Evolutionary conservation across 2,113 vertebrate species (phyloP), one percentile per base, ranked within the genome.

Genomic region (Stigmatopora argus): DNA sequence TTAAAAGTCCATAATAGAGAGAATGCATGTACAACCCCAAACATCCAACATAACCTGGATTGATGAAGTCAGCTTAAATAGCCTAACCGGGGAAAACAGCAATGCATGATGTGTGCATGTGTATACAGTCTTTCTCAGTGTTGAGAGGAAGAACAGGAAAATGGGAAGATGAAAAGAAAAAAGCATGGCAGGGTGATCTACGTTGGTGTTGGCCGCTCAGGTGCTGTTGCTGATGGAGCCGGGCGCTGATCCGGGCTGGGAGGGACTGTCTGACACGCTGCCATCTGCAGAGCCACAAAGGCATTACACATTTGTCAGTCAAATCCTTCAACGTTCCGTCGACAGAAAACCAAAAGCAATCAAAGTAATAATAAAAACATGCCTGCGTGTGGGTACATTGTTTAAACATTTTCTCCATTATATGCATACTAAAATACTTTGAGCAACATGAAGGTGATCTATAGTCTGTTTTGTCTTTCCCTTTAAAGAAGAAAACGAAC

Each of bases 221-320:
- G 90, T 91, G 84, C 89, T 92, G 88, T 90, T 92, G 84, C 83
- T 92, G 84, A 92, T 85, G 82, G 90, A 87, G 83, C 90, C 90
- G 48, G 91, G 88, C 75, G 86, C 88, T 74, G 90, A 89, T 88
- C 90, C 90, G 80, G 89, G 85, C 83, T 91, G 91, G 85, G 88
- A 85, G 70, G 90, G 82, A 89, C 89, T 90, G 84, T 92, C 91
- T 75, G 91, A 88, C 67, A 89, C 86, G 70, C 84, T 83, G 88
- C 91, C 89, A 82, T 92, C 91, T 91, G 87, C 73, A 80, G 87
- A 83, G 15, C 60, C 41, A 75, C 58, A 84, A 58, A 63, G 21
- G 41, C 4, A 81, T 48, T 26, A 77, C 70, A 78, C 44, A 53
- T 53, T 53, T 53, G 52, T 10, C 52, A 55, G 21, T 55, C 1